Conservation (phyloP, 2,888 invertebrate genomes). For the Ditylenchus weischeri region DNA sequence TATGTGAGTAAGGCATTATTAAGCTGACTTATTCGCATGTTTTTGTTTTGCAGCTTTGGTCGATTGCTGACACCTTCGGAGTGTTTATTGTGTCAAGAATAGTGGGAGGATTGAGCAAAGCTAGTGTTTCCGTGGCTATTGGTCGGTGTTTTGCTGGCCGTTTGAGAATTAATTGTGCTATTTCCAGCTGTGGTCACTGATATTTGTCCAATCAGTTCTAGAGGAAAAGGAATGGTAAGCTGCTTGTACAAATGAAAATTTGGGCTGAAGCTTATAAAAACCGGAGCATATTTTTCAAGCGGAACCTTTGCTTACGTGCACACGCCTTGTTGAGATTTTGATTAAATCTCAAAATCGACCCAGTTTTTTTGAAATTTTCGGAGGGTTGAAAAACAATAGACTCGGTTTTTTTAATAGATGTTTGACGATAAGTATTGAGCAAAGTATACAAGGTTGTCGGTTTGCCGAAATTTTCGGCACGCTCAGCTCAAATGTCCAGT, state of each 20-base stretch:
- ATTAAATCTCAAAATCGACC: no score
- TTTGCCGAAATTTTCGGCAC: no score
- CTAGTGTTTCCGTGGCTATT: slow-evolving; percentile 90
- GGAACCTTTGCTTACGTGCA: no score
- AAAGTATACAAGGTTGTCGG: no score
- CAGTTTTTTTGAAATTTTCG: no score
- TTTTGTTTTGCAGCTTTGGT: slow-evolving; percentile 75
- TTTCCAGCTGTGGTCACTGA: slow-evolving; percentile 80
- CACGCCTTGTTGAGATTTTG: no score
- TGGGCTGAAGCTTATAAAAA: no score
- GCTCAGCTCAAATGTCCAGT: no score
- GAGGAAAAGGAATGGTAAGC: slow-evolving; percentile 60
- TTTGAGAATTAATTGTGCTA: neutral
- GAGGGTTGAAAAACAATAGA: no score
- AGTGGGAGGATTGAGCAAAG: slow-evolving; percentile 90
- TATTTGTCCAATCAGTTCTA: slow-evolving; percentile 79
- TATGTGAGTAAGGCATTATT: slow-evolving; percentile 36
- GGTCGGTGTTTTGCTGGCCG: neutral
- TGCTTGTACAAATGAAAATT: slow-evolving; percentile 2
- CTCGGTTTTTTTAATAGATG: no score
- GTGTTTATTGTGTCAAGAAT: slow-evolving; percentile 87
- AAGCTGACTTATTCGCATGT: slow-evolving; percentile 8
- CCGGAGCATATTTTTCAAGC: no score
- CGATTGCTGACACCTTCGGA: slow-evolving; percentile 78
- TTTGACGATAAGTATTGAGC: no score